A percentile compares a stretch with the other conserved stretches of the same genome.
Conservation (phyloP, 2,888 invertebrate genomes). For the Drosophila paucipuncta region DNA sequence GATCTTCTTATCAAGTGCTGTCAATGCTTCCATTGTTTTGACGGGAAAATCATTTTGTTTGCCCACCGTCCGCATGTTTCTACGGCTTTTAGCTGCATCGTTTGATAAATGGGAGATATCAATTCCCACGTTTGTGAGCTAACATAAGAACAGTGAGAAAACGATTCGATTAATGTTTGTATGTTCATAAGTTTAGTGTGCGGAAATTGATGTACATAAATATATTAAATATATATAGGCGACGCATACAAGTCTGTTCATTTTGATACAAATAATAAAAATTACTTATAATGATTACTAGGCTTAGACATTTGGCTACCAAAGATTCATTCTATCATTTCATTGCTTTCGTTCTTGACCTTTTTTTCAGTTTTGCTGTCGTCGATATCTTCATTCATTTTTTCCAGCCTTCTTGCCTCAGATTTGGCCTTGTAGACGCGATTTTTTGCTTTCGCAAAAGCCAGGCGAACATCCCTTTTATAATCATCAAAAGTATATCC, state of each 20-base stretch:
- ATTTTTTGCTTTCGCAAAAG: conserved; percentile 48
- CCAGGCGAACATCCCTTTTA: conserved; percentile 40
- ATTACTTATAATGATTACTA: background rate
- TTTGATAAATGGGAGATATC: conserved; percentile 1
- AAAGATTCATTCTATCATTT: conserved; percentile 11
- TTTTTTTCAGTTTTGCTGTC: conserved; percentile 1
- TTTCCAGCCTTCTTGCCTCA: conserved; percentile 25
- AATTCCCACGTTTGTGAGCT: background rate
- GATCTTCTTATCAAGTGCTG: conserved; percentile 1
- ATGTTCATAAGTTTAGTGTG: conserved; percentile 1
- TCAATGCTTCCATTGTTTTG: conserved; percentile 3
- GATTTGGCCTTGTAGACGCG: conserved; percentile 46
- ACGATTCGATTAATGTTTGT: background rate
- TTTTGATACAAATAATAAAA: background rate
- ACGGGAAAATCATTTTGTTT: conserved; percentile 5
- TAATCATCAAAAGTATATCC: conserved; percentile 48
- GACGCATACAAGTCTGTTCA: conserved; percentile 1
- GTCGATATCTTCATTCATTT: conserved; percentile 7
- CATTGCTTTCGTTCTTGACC: conserved; percentile 3
- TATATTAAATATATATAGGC: background rate
- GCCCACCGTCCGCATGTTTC: background rate
- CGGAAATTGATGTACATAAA: background rate
- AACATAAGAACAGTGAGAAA: background rate
- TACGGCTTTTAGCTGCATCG: background rate
- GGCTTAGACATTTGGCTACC: background rate